Conservation (phyloP, 1,140 invertebrate species). For the Nylanderia fulva region DNA sequence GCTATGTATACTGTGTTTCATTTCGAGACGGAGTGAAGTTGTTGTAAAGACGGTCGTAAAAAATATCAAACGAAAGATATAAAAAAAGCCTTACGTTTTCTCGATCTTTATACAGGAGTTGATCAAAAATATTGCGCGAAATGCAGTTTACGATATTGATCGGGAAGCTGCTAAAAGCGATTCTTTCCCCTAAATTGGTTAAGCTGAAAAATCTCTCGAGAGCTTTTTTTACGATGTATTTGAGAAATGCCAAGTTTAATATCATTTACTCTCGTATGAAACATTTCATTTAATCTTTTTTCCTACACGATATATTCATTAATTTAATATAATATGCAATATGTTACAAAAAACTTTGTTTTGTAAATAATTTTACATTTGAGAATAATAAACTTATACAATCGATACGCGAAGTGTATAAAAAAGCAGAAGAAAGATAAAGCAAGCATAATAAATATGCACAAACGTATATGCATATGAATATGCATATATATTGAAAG, state of each 20-base stretch:
- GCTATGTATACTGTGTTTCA: constrained; percentile 30
- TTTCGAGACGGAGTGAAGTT: constrained; percentile 4
- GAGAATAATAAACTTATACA: background rate
- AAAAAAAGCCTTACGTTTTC: background rate
- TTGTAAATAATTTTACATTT: background rate
- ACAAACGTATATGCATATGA: constrained; percentile 16
- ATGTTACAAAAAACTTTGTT: background rate
- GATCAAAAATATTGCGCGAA: background rate
- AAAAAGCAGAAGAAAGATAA: background rate
- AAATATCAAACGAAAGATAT: background rate
- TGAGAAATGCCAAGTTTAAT: background rate
- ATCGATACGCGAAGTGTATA: background rate
- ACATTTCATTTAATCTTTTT: background rate
- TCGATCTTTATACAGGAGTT: constrained; percentile 9
- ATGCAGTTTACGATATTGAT: constrained; percentile 8
- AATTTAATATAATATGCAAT: background rate
- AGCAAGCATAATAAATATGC: constrained; percentile 22
- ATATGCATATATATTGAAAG: background rate
- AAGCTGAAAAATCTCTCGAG: background rate
- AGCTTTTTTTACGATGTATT: background rate
- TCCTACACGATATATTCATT: background rate
- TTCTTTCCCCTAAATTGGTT: background rate
- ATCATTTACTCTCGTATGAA: too few relatives aligned
- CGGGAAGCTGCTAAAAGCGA: background rate
- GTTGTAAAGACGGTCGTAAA: constrained; percentile 30